phyloP scores from a whole-genome alignment of 2,113 vertebrate genomes.

The Cryptoleucopteryx plumbea region DNA sequence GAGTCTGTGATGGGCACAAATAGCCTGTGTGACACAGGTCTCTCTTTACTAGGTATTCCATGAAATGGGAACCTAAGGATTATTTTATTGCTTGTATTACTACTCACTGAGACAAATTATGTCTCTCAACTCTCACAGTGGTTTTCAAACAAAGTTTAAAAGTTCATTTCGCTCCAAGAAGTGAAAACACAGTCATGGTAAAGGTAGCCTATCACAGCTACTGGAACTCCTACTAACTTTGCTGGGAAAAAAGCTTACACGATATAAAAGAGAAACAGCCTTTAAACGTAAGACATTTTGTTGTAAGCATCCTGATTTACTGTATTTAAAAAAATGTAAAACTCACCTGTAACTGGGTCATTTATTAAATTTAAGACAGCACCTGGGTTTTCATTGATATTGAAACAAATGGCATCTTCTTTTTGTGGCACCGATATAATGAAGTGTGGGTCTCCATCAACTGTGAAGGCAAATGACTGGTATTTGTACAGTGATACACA shows the following conservation, averaged over 20 bases:
- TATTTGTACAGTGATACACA: not conserved
- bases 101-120: not conserved
- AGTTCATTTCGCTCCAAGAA: not conserved
- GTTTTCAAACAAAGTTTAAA: not conserved
- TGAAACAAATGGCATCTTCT: slow-evolving; percentile 89
- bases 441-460: slow-evolving; percentile 97
- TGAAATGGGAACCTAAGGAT: not conserved
- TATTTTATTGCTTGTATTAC: not conserved
- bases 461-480: slow-evolving; percentile 66
- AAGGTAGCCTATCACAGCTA: not conserved
- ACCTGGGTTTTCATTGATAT: slow-evolving; percentile 86
- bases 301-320: not conserved
- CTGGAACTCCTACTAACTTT: not conserved
- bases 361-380: slow-evolving; percentile 85
- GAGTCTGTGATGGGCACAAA: not conserved
- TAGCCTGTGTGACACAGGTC: not conserved
- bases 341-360: slow-evolving; percentile 83
- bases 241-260: not conserved
- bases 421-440: slow-evolving; percentile 83
- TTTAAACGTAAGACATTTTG: not conserved
- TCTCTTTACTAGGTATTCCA: not conserved
- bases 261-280: not conserved
- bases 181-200: not conserved
- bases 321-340: not conserved
- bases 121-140: not conserved